A percentile compares a stretch with the other conserved stretches of the same genome.
phyloP scores from a whole-genome alignment of 2,797 vertebrate species.

The Thamnophis elegans region DNA sequence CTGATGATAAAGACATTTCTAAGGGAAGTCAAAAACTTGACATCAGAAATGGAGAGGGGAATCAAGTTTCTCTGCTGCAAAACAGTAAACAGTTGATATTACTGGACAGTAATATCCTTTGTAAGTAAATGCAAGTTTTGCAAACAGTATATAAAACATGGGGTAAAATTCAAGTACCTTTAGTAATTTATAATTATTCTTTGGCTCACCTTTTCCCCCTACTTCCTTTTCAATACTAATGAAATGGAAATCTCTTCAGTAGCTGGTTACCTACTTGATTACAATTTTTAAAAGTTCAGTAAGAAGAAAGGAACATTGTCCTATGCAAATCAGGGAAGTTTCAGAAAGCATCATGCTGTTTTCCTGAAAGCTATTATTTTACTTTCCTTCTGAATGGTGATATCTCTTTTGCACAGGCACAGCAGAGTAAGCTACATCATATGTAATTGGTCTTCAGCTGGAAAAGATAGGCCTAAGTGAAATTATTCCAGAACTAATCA shows the following conservation, averaged over 20 bases:
- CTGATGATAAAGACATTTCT: neutral
- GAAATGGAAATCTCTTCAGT: slow-evolving; percentile 22
- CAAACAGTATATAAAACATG: neutral
- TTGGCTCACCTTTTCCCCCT: neutral
- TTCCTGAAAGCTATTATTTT: neutral
- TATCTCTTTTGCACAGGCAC: neutral
- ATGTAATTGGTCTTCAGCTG: slow-evolving; percentile 36
- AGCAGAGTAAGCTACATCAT: slow-evolving; percentile 36
- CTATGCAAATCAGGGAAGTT: slow-evolving; percentile 10
- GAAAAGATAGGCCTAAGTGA: slow-evolving; percentile 14
- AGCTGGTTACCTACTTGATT: slow-evolving; percentile 29
- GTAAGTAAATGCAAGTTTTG: neutral
- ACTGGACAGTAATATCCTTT: neutral
- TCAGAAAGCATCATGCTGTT: slow-evolving; percentile 31
- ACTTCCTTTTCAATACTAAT: neutral
- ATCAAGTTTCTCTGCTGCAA: neutral
- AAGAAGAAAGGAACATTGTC: slow-evolving; percentile 34
- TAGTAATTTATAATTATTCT: neutral
- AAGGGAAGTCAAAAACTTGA: neutral
- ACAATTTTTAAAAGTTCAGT: neutral
- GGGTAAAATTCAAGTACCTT: neutral
- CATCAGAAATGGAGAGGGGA: neutral
- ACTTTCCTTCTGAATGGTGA: slow-evolving; percentile 43
- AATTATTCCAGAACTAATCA: slow-evolving; percentile 21
- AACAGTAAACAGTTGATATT: slow-evolving; percentile 27